Evolutionary conservation across 2,797 vertebrate species (phyloP), one percentile per base, ranked within the genome.

Genomic region (Cephalopachus bancanus): DNA sequence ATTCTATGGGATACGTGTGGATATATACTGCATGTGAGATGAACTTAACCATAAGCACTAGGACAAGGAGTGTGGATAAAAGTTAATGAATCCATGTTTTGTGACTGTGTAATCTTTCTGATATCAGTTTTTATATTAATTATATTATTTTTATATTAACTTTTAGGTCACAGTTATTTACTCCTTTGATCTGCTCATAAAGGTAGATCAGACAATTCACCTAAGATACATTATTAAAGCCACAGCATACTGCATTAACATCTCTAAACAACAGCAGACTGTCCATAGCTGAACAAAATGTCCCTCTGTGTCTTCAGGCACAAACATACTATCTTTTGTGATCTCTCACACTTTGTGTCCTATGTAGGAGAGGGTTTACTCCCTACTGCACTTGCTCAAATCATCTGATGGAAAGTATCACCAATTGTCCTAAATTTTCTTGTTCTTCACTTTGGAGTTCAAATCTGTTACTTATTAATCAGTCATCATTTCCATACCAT

Each of bases 1-100:
- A 10, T 28, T 30, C 83, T 7, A 1, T 4, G 11, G 72, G 19
- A 7, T 33, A 0, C 1, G 0, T 44, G 1, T 7, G 16, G 15
- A 26, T 64, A 8, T 67, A 2, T 11, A 5, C 49, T 5, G 53
- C 15, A 0, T 30, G 57, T 11, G 7, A 86, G 8, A 3, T 14
- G 62, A 53, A 1, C 10, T 5, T 10, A 28, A 20, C 20, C 55
- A 1, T 16, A 51, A 51, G 2, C 16, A 20, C 17, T 0, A 16
- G 20, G 15, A 19, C 7, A 15, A 11, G 37, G 37, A 30, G 33
- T 10, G 20, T 85, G 33, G 51, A 44, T 44, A 10, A 9, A 26
- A 5, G 11, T 5, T 17, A 28, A 14, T 7, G 15, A 2, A 1
- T 30, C 26, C 3, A 1, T 10, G 10, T 26, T 62, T n/a, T 33